Conservation (phyloP, 2,113 vertebrate species). For the Phyllostomus discolor region DNA sequence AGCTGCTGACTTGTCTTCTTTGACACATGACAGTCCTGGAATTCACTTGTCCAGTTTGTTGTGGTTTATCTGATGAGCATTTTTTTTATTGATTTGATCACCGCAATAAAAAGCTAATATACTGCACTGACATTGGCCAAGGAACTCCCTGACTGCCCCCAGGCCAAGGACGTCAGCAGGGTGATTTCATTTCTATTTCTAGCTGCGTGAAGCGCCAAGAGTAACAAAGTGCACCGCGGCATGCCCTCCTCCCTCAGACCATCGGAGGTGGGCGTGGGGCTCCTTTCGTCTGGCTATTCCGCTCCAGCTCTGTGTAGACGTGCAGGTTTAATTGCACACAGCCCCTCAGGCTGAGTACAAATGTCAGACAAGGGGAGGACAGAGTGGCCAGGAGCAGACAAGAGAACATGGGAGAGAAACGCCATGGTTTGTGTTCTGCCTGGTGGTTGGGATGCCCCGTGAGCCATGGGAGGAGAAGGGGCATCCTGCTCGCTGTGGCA, state of each 20-base stretch:
- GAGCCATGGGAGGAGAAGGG: not conserved
- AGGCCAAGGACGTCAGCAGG: slow-evolving; percentile 38
- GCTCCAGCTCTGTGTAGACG: not conserved
- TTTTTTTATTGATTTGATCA: slow-evolving; percentile 35
- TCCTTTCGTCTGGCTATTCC: not conserved
- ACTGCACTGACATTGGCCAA: slow-evolving; percentile 2
- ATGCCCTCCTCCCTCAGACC: not conserved
- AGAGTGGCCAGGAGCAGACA: not conserved
- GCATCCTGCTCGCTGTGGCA: not conserved
- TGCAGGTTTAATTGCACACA: not conserved
- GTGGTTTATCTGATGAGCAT: slow-evolving; percentile 15
- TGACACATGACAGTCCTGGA: slow-evolving; percentile 26
- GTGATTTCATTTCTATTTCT: slow-evolving; percentile 21
- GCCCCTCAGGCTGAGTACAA: not conserved
- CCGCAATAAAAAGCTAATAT: slow-evolving; percentile 39
- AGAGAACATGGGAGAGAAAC: not conserved
- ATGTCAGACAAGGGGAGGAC: not conserved
- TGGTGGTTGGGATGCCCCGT: not conserved
- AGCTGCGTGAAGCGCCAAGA: not conserved
- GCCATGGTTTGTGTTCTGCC: not conserved
- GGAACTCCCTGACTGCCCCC: slow-evolving; percentile 6
- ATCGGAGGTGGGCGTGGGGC: not conserved
- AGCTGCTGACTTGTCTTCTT: slow-evolving; percentile 33
- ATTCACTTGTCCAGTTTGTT: slow-evolving; percentile 1
- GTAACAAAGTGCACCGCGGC: not conserved